Percentiles rank a stretch among this genome's conserved stretches.
phyloP scores from a whole-genome alignment of 1,140 invertebrate species.

The Carcinoscorpius rotundicauda region DNA sequence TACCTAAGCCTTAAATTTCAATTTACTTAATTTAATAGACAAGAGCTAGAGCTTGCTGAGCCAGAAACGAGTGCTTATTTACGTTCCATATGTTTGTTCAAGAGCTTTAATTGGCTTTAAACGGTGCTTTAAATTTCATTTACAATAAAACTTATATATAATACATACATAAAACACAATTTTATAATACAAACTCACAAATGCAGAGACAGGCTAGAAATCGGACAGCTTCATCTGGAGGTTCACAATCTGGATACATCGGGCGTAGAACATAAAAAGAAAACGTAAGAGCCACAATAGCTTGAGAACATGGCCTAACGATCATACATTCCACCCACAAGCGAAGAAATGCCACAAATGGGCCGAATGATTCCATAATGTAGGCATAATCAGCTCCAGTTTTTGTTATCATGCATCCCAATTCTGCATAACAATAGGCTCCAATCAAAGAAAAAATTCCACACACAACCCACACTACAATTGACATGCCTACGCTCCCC shows the following conservation, averaged over 20 bases:
- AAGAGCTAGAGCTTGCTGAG: too few relatives aligned
- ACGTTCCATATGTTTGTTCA: too few relatives aligned
- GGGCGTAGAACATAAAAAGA: constrained; percentile 52
- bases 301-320: constrained; percentile 85
- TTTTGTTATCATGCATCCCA: constrained; percentile 65
- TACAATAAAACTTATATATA: too few relatives aligned
- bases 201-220: constrained; percentile 83
- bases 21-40: too few relatives aligned
- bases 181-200: constrained; percentile 49
- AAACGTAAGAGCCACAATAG: constrained; percentile 82
- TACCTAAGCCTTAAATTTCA: too few relatives aligned
- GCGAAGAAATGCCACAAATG: constrained; percentile 41
- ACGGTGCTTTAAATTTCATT: too few relatives aligned
- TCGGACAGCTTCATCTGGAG: constrained; percentile 63
- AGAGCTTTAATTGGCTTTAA: too few relatives aligned
- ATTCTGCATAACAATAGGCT: constrained; percentile 85
- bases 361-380: constrained; percentile 92
- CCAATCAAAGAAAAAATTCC: constrained; percentile 79
- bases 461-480: constrained; percentile 75
- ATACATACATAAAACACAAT: too few relatives aligned
- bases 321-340: constrained; percentile 98
- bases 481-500: constrained; percentile 71
- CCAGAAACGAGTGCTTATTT: too few relatives aligned
- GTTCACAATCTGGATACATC: constrained; percentile 41
- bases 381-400: constrained; percentile 89